These are phyloP conservation scores for Torymus tubicola DNA, from an alignment of 2,888 invertebrate genomes.

Conservation along the genomic window DNA sequence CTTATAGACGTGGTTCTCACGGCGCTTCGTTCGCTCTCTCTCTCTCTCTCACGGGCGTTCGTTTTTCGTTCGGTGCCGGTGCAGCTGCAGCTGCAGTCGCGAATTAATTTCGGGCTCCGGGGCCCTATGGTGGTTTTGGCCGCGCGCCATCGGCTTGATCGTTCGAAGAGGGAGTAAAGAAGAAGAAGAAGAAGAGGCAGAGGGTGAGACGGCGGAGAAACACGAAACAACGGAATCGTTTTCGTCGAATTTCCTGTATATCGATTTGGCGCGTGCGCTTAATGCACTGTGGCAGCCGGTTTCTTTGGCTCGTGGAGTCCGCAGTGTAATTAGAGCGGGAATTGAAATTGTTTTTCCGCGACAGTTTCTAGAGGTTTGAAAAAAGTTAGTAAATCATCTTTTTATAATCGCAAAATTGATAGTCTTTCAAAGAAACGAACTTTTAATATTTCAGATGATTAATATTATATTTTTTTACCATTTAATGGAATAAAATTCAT, in stretches of 20 bases:
- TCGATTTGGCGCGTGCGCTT: neutral
- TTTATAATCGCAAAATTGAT: neutral
- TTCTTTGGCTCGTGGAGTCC: neutral
- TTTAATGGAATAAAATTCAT: too few relatives aligned
- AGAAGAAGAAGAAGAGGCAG: too few relatives aligned
- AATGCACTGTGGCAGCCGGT: neutral
- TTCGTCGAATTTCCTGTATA: neutral
- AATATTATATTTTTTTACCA: too few relatives aligned
- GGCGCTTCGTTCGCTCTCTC: too few relatives aligned
- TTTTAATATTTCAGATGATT: too few relatives aligned
- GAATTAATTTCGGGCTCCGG: constrained; percentile 48
- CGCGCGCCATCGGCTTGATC: constrained; percentile 53
- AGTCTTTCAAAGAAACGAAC: too few relatives aligned
- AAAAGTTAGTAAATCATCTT: neutral
- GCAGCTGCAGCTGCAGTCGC: constrained; percentile 28
- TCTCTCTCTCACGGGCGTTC: neutral
- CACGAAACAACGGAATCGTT: neutral
- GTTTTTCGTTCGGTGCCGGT: constrained; percentile 26
- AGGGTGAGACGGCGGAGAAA: too few relatives aligned
- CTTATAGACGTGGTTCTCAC: too few relatives aligned
- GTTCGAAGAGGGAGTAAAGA: neutral
- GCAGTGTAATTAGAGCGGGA: too few relatives aligned
- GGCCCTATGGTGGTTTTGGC: constrained; percentile 58
- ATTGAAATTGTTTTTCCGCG: too few relatives aligned
- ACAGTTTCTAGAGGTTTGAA: neutral